These are phyloP conservation scores for Sylvicapra grimmia DNA, from an alignment of 2,113 vertebrate genomes.

Conservation along the genomic window DNA sequence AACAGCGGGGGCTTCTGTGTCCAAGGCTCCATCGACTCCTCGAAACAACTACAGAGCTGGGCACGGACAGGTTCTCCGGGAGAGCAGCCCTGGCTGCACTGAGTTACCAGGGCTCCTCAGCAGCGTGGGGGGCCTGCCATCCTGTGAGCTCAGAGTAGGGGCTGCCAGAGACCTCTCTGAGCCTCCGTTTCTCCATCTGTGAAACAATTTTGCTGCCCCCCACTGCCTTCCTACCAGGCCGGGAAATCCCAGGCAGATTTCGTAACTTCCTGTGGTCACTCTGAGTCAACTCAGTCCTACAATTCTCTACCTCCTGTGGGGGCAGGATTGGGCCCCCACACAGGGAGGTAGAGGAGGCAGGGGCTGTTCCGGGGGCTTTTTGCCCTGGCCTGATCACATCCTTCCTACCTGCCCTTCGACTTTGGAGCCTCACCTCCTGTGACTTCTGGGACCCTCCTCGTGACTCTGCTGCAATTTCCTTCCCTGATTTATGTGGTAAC, in stretches of 20 bases:
- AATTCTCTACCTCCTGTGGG: too few species aligned
- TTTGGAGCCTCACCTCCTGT: neutral
- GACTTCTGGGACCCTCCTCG: neutral
- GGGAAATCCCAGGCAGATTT: neutral
- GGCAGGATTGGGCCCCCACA: neutral
- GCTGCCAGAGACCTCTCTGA: neutral
- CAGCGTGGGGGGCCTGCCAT: neutral
- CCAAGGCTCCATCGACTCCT: neutral
- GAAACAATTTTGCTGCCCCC: neutral
- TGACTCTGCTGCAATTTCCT: neutral
- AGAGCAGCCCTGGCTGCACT: rapidly evolving
- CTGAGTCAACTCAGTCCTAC: neutral
- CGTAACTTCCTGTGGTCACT: neutral
- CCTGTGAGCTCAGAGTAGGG: neutral
- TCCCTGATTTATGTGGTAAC: neutral
- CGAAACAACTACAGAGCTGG: rapidly evolving
- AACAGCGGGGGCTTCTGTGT: neutral
- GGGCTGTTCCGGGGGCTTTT: rapidly evolving
- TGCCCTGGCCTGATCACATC: neutral
- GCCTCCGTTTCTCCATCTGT: neutral
- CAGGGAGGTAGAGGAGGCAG: rapidly evolving
- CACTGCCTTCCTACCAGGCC: neutral
- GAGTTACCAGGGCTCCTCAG: neutral
- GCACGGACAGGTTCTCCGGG: rapidly evolving
- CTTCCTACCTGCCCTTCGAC: rapidly evolving